Conservation (phyloP, 2,888 invertebrate genomes). For the Apeira syringaria region DNA sequence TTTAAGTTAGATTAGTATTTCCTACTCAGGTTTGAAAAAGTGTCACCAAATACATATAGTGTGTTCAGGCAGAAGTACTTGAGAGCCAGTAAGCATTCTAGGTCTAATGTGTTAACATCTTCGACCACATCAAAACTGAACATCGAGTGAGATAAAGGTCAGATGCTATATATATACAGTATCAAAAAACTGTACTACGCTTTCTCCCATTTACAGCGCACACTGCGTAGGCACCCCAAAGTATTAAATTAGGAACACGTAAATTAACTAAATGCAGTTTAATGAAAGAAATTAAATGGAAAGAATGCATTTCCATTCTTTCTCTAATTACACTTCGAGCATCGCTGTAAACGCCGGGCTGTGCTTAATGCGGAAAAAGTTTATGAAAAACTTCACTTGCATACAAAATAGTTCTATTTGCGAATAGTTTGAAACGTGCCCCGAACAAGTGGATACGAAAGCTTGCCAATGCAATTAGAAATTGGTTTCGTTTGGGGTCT, state of each 20-base stretch:
- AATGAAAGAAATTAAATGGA: slow-evolving; percentile 49
- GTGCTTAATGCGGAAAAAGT: slow-evolving; percentile 52
- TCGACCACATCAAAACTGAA: too few species aligned
- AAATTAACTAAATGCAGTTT: slow-evolving; percentile 44
- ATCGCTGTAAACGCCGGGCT: slow-evolving; percentile 46
- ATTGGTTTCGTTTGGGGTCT: slow-evolving; percentile 40
- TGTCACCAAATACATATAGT: too few species aligned
- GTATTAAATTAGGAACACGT: slow-evolving; percentile 56
- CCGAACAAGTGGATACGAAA: slow-evolving; percentile 33
- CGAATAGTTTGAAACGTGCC: slow-evolving; percentile 48
- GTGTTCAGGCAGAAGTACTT: too few species aligned
- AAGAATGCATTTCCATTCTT: slow-evolving; percentile 61
- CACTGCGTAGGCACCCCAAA: too few species aligned
- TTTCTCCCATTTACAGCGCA: too few species aligned
- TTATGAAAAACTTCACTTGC: slow-evolving; percentile 68
- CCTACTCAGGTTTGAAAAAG: too few species aligned
- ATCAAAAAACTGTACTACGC: too few species aligned
- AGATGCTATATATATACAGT: too few species aligned
- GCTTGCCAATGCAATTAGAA: slow-evolving; percentile 46
- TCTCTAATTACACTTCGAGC: slow-evolving; percentile 68
- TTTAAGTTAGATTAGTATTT: too few species aligned
- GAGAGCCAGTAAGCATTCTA: too few species aligned
- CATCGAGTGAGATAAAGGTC: too few species aligned
- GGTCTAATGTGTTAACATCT: too few species aligned
- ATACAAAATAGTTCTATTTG: slow-evolving; percentile 66